Base-by-base conservation (phyloP, 2,888 invertebrate genomes). In the Ormyrus thymus region DNA sequence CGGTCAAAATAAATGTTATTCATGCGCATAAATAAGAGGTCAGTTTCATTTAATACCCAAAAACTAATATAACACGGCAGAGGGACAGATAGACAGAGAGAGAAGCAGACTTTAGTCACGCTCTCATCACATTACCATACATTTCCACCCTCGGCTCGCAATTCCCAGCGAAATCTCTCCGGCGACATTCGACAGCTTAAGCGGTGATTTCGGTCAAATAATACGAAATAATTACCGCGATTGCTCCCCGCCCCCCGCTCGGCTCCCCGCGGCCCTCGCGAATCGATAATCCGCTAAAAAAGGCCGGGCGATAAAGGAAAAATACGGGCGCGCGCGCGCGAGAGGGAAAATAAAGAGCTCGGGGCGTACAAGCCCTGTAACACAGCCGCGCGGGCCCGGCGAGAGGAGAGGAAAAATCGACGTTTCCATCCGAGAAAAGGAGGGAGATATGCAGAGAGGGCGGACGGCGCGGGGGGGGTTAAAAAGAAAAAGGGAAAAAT, bases 201-300 rank as follows among this genome's bases (percentile, higher is more conserved):
- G 55, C 76, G 56, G 11, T 56, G 65, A 71, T 72, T 66, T 73
- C 62, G 66, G 66, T 62, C 72, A 56, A 73, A 78, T 69, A 56
- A 73, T 56, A 66, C 58, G 66, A 61, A 68, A 73, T 68, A 73
- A 78, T 78, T 73, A 78, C 61, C 6, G 61, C 61, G 78, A 78
- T 73, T 68, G 55, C 72, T 56, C 70, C 29, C 29, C 29, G 1
- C 29, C 1, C 29, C 29, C 11, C 48, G 9, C 59, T 46, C 53
- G n/a, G 5, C 58, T 2, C 9, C 10, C 10, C 29, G 5, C 65
- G 2, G 29, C 9, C 10, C 66, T 29, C 50, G 9, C 10, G 58
- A 71, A 79, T 79, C 76, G 76, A 76, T 76, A 79, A 79, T 75
- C 75, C 74, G 61, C 66, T 71, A 70, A 71, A 79, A 75, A 29